Conservation (phyloP, 2,888 invertebrate genomes). For the Schizotus pectinicornis region DNA sequence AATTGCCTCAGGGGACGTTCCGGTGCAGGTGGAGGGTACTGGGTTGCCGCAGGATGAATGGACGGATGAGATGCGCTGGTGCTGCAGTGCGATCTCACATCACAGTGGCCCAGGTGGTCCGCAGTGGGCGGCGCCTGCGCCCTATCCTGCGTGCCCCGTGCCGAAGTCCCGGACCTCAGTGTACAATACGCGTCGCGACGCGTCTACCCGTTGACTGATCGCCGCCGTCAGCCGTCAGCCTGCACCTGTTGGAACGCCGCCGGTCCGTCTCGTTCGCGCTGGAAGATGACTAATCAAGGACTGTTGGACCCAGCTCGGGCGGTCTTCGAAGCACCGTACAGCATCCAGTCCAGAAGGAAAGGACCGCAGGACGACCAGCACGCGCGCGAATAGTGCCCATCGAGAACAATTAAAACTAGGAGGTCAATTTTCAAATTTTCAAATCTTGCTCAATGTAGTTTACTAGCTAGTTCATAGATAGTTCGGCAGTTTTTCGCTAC, state of each 20-base stretch:
- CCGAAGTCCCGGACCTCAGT: conserved; percentile 45
- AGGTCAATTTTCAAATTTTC: conserved; percentile 38
- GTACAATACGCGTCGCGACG: conserved; percentile 44
- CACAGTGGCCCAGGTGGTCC: conserved; percentile 52
- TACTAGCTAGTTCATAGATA: conserved; percentile 35
- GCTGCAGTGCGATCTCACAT: conserved; percentile 44
- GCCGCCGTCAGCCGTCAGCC: conserved; percentile 26
- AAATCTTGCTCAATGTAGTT: conserved; percentile 50
- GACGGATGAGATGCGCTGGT: conserved; percentile 32
- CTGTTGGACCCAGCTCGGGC: conserved; percentile 28
- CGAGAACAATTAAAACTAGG: conserved; percentile 31
- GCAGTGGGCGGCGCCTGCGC: conserved; percentile 54
- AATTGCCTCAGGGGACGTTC: conserved; percentile 17
- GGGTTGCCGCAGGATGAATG: conserved; percentile 44
- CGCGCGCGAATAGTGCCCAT: conserved; percentile 35
- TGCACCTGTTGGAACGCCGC: conserved; percentile 44
- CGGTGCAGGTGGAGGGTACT: conserved; percentile 23
- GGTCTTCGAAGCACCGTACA: conserved; percentile 27
- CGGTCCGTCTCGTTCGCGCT: conserved; percentile 20
- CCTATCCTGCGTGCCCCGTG: conserved; percentile 35
- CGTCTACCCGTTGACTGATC: conserved; percentile 34
- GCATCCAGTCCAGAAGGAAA: conserved; percentile 34
- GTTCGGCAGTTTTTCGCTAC: conserved; percentile 36
- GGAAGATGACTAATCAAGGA: conserved; percentile 20
- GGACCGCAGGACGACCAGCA: conserved; percentile 8